Evolutionary conservation across 1,140 invertebrate species (phyloP).

Genomic region (Phymastichus coffea): DNA sequence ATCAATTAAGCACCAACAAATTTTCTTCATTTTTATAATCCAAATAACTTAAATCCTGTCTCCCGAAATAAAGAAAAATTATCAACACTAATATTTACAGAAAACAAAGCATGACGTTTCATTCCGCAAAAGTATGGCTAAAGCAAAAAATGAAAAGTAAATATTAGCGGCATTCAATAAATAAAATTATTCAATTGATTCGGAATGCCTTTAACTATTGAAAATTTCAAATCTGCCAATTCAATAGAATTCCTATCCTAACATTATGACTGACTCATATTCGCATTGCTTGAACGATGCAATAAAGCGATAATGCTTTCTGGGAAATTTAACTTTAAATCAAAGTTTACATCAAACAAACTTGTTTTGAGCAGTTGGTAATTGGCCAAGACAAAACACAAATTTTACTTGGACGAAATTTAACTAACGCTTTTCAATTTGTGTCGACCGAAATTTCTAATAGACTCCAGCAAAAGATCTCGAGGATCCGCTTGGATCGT

Average conservation of each 20-base stretch:
- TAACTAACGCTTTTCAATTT: constrained; percentile 60
- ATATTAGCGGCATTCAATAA: no score
- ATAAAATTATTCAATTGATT: no score
- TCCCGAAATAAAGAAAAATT: constrained; percentile 5
- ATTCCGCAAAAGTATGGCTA: no score
- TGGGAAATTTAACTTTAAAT: no score
- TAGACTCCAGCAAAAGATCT: constrained; percentile 70
- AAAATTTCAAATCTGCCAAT: constrained; percentile 3
- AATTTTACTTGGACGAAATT: no score
- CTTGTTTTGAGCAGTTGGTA: no score
- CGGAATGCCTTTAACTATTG: constrained; percentile 10
- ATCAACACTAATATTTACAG: constrained; percentile 24
- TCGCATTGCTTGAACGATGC: no score
- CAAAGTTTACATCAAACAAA: no score
- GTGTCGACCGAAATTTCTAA: constrained; percentile 67
- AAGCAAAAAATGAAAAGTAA: no score
- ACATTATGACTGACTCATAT: constrained; percentile 25
- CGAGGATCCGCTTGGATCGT: constrained; percentile 58
- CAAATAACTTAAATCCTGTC: constrained; percentile 18
- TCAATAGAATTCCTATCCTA: constrained; percentile 2
- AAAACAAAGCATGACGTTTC: constrained; percentile 23
- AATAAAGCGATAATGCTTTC: no score
- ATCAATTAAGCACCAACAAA: constrained; percentile 23
- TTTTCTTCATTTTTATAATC: constrained; percentile 8
- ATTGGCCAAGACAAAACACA: no score